phyloP scores from a whole-genome alignment of 2,797 vertebrate species.

The Semaprochilodus insignis region DNA sequence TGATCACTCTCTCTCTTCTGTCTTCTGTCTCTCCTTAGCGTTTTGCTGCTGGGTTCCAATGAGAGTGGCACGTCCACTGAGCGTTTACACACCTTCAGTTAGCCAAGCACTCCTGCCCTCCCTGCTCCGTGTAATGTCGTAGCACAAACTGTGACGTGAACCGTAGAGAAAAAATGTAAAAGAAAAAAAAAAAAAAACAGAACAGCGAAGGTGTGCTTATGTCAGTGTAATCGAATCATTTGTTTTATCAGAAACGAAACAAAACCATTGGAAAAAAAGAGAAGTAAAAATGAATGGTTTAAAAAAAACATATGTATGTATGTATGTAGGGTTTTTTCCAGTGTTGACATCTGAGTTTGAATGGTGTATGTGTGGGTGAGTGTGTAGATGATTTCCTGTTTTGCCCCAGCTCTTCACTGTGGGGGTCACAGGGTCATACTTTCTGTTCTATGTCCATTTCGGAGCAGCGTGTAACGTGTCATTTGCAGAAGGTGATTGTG shows the following conservation, averaged over 20 bases:
- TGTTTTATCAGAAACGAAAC: constrained; percentile 79
- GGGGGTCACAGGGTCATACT: constrained; percentile 25
- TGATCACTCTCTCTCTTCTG: neutral
- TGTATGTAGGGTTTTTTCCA: constrained; percentile 85
- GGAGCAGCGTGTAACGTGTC: constrained; percentile 81
- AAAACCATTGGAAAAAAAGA: constrained; percentile 70
- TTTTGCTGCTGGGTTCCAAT: constrained; percentile 37
- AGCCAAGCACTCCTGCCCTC: constrained; percentile 69
- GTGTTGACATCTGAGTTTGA: constrained; percentile 82
- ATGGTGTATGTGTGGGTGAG: constrained; percentile 71
- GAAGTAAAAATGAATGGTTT: constrained; percentile 60
- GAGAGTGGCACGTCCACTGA: constrained; percentile 41
- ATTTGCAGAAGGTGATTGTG: constrained; percentile 87
- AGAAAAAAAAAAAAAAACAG: constrained; percentile 51
- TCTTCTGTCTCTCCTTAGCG: constrained; percentile 23
- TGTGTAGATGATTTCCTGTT: constrained; percentile 28
- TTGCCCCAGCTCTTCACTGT: constrained; percentile 27
- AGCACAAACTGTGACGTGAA: constrained; percentile 97
- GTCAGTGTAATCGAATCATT: constrained; percentile 82
- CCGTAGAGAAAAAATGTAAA: constrained; percentile 79
- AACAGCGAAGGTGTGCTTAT: constrained; percentile 86
- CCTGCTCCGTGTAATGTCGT: constrained; percentile 86
- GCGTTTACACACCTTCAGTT: constrained; percentile 49
- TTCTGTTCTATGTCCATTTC: constrained; percentile 61
- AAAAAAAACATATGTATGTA: constrained; percentile 74